These are phyloP conservation scores for Orgyia antiqua DNA, from an alignment of 2,888 invertebrate genomes.

Conservation along the genomic window DNA sequence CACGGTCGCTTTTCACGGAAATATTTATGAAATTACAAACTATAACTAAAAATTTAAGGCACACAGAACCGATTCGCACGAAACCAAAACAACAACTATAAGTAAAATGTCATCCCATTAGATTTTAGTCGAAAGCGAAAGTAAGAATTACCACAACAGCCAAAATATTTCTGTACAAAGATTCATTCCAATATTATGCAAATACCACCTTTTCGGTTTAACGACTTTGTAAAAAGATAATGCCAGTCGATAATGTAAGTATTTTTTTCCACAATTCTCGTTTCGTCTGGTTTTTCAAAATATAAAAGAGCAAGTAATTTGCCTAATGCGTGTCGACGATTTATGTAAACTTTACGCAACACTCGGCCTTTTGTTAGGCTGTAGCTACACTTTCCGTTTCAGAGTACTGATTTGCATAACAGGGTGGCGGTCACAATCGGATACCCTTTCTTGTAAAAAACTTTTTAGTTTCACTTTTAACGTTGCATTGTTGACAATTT, in stretches of 20 bases:
- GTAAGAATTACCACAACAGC: constrained; percentile 63
- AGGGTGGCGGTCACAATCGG: constrained; percentile 58
- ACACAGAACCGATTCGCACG: constrained; percentile 39
- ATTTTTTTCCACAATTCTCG: constrained; percentile 44
- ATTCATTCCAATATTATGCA: constrained; percentile 54
- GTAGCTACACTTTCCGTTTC: constrained; percentile 68
- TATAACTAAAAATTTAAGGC: constrained; percentile 35
- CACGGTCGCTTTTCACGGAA: constrained; percentile 57
- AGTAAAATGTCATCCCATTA: constrained; percentile 28
- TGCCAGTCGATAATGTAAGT: constrained; percentile 41
- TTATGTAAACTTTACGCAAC: constrained; percentile 68
- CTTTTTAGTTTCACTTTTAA: constrained; percentile 72
- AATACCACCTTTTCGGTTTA: constrained; percentile 49
- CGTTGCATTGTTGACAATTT: constrained; percentile 69
- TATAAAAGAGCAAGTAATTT: constrained; percentile 57
- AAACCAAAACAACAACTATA: constrained; percentile 35
- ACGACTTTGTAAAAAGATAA: constrained; percentile 36
- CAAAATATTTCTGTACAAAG: constrained; percentile 62
- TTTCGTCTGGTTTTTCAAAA: constrained; percentile 44
- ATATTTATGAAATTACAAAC: constrained; percentile 37
- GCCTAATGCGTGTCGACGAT: constrained; percentile 71
- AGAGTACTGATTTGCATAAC: constrained; percentile 74
- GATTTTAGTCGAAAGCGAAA: constrained; percentile 43
- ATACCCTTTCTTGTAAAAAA: constrained; percentile 61
- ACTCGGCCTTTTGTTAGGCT: constrained; percentile 42